Percentiles rank a stretch among this genome's conserved stretches.
Evolutionary conservation across 2,888 invertebrate species (phyloP).

Genomic region (Drosophila setosimentum): DNA sequence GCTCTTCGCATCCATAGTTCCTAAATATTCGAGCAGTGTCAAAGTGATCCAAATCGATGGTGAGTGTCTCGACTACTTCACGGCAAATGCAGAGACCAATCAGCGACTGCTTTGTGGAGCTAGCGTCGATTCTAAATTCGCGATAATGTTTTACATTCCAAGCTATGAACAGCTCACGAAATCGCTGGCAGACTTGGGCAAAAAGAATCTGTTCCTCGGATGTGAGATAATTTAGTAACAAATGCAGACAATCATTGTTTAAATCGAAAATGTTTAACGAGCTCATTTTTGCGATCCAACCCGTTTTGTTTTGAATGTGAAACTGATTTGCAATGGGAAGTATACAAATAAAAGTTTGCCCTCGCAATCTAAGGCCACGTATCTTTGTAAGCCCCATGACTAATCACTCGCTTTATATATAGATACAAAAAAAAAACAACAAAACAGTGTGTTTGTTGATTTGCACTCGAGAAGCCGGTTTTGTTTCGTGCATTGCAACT

Average conservation of each 20-base stretch:
- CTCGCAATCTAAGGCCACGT: slow-evolving; percentile 51
- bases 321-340: slow-evolving; percentile 33
- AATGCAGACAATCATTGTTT: slow-evolving; percentile 52
- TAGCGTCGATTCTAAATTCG: slow-evolving; percentile 34
- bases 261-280: slow-evolving; percentile 45
- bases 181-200: slow-evolving; percentile 53
- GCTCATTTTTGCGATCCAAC: slow-evolving; percentile 32
- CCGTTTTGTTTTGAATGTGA: slow-evolving; percentile 2
- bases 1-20: slow-evolving; percentile 17
- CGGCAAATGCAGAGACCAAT: slow-evolving; percentile 53
- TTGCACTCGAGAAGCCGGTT: slow-evolving; percentile 28
- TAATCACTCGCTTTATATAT: slow-evolving; percentile 37
- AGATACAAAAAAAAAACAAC: slow-evolving; percentile 3
- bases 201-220: slow-evolving; percentile 43
- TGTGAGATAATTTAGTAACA: slow-evolving; percentile 41
- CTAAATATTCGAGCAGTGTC: slow-evolving; percentile 12
- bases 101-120: slow-evolving; percentile 18
- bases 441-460: background rate
- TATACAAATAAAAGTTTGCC: slow-evolving; percentile 8
- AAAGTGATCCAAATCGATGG: slow-evolving; percentile 55
- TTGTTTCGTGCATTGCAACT: slow-evolving; percentile 29
- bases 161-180: slow-evolving; percentile 53
- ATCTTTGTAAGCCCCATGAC: slow-evolving; percentile 38
- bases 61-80: slow-evolving; percentile 37
- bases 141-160: slow-evolving; percentile 24